phyloP scores from a whole-genome alignment of 2,888 invertebrate species.

The Aelia acuminata region DNA sequence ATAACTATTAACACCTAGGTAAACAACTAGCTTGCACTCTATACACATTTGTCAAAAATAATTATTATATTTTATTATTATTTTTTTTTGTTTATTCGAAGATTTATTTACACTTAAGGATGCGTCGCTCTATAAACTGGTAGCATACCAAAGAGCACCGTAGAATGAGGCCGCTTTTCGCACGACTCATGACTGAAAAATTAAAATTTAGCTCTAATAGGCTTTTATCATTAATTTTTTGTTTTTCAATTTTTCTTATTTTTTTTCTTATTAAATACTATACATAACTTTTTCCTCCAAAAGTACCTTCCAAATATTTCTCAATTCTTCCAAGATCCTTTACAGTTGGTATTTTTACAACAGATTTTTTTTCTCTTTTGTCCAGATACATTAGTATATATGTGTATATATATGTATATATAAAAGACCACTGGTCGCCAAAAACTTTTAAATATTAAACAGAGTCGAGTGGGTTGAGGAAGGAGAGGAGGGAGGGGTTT shows the following conservation, averaged over 20 bases:
- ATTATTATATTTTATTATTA: conserved; percentile 61
- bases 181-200: conserved; percentile 61
- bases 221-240: conserved; percentile 50
- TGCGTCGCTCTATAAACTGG: conserved; percentile 54
- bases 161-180: conserved; percentile 60
- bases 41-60: conserved; percentile 66
- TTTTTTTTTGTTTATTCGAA: conserved; percentile 55
- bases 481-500: conserved; percentile 33
- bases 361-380: not conserved
- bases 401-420: conserved; percentile 44
- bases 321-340: conserved; percentile 47
- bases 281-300: conserved; percentile 56
- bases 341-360: conserved; percentile 39
- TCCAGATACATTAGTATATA: conserved; percentile 29
- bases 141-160: conserved; percentile 62
- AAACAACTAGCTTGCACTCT: conserved; percentile 65
- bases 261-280: conserved; percentile 57
- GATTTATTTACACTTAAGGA: conserved; percentile 60
- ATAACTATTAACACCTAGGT: conserved; percentile 61
- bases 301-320: conserved; percentile 55
- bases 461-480: conserved; percentile 13
- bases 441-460: conserved; percentile 29
- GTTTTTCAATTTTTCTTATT: conserved; percentile 38
- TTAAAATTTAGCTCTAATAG: conserved; percentile 62
- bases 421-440: conserved; percentile 16